Percentiles rank a stretch among this genome's conserved stretches.
Evolutionary conservation across 2,113 vertebrate species (phyloP).

Genomic region (Marmota flaviventris): DNA sequence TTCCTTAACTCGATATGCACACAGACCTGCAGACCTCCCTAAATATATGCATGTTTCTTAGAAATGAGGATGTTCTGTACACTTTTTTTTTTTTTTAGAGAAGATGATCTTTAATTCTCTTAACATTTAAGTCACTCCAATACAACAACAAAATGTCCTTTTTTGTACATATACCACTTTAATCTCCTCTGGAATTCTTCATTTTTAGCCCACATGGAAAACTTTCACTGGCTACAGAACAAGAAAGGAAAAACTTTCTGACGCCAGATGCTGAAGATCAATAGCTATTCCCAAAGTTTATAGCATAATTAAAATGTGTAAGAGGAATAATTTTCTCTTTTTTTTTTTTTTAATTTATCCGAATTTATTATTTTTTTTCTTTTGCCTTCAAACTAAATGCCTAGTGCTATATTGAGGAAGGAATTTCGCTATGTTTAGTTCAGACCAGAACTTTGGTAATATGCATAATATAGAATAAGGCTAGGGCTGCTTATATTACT

Average conservation of each 20-base stretch:
- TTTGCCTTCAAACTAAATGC: neutral
- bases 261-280: slow-evolving; percentile 89
- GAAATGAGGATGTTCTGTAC: neutral
- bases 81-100: neutral
- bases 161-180: slow-evolving; percentile 65
- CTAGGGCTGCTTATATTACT: neutral
- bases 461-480: neutral
- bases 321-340: slow-evolving; percentile 89
- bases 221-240: slow-evolving; percentile 76
- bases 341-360: neutral
- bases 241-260: slow-evolving; percentile 81
- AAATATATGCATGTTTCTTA: slow-evolving; percentile 34
- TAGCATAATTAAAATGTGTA: slow-evolving; percentile 91
- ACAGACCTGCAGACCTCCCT: neutral
- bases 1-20: neutral
- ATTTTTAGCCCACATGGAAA: slow-evolving; percentile 81
- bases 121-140: neutral
- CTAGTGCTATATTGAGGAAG: neutral
- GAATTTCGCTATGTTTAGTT: slow-evolving; percentile 19
- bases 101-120: neutral
- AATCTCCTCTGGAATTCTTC: slow-evolving; percentile 78
- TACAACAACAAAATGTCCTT: neutral
- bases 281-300: slow-evolving; percentile 90
- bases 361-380: neutral
- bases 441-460: neutral